phyloP scores from a whole-genome alignment of 2,888 invertebrate genomes.

The Xestia rhomboidea region DNA sequence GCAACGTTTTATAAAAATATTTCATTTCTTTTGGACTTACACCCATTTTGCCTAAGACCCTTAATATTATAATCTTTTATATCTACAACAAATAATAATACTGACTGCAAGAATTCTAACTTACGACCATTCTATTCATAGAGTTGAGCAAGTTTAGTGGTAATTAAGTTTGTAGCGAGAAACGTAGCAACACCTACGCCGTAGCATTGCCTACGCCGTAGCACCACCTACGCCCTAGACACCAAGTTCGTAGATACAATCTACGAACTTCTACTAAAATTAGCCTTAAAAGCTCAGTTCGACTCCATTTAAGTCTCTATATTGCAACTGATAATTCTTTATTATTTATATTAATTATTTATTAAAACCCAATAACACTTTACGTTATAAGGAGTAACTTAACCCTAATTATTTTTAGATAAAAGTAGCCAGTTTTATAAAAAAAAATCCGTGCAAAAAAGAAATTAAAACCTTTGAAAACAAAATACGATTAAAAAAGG shows the following conservation, averaged over 20 bases:
- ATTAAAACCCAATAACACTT: too few relatives aligned
- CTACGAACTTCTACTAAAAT: neutral
- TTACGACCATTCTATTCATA: slow-evolving; percentile 1
- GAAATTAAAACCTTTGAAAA: too few relatives aligned
- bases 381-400: too few relatives aligned
- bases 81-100: neutral
- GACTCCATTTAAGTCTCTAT: neutral
- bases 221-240: slow-evolving; percentile 10
- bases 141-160: neutral
- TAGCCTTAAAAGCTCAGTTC: neutral
- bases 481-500: too few relatives aligned
- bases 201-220: slow-evolving; percentile 24
- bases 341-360: too few relatives aligned
- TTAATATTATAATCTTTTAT: neutral
- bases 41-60: neutral
- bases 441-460: too few relatives aligned
- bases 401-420: too few relatives aligned
- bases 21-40: neutral
- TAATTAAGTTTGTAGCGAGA: neutral
- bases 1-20: neutral
- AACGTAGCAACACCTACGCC: slow-evolving; percentile 19
- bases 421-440: too few relatives aligned
- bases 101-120: neutral
- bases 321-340: too few relatives aligned
- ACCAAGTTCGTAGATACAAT: neutral